Evolutionary conservation across 2,113 vertebrate species (phyloP).

Genomic region (Passer montanus): DNA sequence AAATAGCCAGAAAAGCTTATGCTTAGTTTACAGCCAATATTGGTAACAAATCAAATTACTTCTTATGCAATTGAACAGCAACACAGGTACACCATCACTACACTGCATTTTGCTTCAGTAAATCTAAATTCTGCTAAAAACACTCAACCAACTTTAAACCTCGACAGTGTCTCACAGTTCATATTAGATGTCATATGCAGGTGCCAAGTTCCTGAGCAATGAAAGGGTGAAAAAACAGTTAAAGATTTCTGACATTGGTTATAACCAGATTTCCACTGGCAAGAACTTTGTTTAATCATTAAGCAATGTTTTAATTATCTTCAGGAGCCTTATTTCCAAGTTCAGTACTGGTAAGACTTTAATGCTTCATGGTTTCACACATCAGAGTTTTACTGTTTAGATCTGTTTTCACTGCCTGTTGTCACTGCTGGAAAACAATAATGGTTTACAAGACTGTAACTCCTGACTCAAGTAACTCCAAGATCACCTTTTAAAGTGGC

Average conservation of each 20-base stretch:
- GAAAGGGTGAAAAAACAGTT: background rate
- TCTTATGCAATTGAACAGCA: background rate
- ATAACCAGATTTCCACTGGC: conserved; percentile 22
- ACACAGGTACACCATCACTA: background rate
- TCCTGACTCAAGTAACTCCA: background rate
- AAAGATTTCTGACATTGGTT: background rate
- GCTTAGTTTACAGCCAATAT: background rate
- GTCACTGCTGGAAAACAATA: background rate
- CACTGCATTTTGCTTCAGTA: background rate
- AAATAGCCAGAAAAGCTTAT: background rate
- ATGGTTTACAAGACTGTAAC: background rate
- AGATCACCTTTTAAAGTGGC: background rate
- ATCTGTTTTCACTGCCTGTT: background rate
- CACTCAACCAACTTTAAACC: background rate
- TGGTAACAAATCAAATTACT: background rate
- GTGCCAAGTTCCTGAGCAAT: background rate
- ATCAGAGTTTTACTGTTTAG: background rate
- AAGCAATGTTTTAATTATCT: conserved; percentile 39
- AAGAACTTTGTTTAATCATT: conserved; percentile 57
- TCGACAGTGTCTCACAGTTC: background rate
- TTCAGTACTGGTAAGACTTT: conserved; percentile 2
- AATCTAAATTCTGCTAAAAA: background rate
- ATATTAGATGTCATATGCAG: background rate
- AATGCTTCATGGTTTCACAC: conserved; percentile 28
- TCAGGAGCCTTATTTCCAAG: conserved; percentile 7